Evolutionary conservation across 2,113 vertebrate genomes (phyloP), one percentile per base, ranked within the genome.

Genomic region (Axis porcinus): DNA sequence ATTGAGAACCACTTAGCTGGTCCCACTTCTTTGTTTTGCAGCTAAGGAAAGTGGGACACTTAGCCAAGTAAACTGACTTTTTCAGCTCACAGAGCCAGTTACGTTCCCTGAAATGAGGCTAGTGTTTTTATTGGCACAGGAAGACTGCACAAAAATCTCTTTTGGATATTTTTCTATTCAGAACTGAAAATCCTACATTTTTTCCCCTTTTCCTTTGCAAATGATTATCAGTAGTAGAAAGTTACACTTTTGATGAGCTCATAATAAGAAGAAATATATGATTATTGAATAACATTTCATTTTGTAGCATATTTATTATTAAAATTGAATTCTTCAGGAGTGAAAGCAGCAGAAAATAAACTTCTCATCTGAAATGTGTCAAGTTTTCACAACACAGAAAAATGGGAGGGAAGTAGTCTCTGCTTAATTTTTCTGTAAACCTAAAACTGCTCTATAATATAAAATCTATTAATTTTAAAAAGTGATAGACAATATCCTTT

Each of bases 191-290:
- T 45, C 4, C 25, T 78, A 33, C 28, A 54, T 76, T 82, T 96
- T 91, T 62, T 21, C 13, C 7, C 93, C 96, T 93, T 82, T 78
- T 91, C 0, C 76, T 92, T 86, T 89, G 92, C 33, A 64, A 97
- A 78, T 92, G 33, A 62, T 58, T 86, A 62, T 70, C 25, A 91
- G 2, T 83, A 83, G 11, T 13, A 33, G 36, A 97, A 97, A 95
- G 90, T 88, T 96, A 74, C 21, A 82, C 43, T 90, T 79, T 85
- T 62, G 11, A 94, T 97, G 52, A 89, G 50, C 25, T 33, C 23
- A 92, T 64, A 97, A 83, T 78, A 89, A 76, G 84, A 95, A 96
- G 57, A 57, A 94, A 19, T 95, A 91, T 90, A 47, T 88, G 94
- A 95, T 96, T 74, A 93, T 10, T 23, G 40, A 17, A 58, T 74